Conservation (phyloP, 2,113 vertebrate species). For the Prunella fulvescens region DNA sequence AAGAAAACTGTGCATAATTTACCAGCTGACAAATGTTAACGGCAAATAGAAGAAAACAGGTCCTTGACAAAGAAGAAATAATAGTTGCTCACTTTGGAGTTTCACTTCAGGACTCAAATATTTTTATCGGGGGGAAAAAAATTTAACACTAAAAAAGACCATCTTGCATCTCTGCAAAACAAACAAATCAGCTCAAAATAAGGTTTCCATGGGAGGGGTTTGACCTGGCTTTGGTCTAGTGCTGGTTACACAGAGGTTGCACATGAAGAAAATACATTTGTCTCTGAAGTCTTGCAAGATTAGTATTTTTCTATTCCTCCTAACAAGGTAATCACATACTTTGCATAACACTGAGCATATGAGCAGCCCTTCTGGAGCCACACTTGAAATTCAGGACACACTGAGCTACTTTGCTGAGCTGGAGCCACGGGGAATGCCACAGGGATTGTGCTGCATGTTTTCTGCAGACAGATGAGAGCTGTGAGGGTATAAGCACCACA, state of each 20-base stretch:
- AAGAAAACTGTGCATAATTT: conserved; percentile 51
- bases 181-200: neutral
- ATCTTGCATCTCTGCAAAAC: neutral
- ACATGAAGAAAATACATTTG: neutral
- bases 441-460: neutral
- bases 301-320: neutral
- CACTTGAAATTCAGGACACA: conserved; percentile 40
- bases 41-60: conserved; percentile 65
- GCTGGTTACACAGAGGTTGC: neutral
- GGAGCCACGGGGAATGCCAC: neutral
- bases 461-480: neutral
- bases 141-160: too few species aligned
- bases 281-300: neutral
- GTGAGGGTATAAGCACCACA: neutral
- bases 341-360: neutral
- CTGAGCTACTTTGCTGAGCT: neutral
- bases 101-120: conserved; percentile 8
- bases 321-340: neutral
- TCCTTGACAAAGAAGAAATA: conserved; percentile 57
- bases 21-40: conserved; percentile 70
- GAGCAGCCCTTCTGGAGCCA: conserved; percentile 4
- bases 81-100: neutral
- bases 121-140: neutral
- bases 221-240: neutral
- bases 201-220: neutral